A percentile compares a stretch with the other conserved stretches of the same genome.
These are phyloP conservation scores for Tenthredo distinguenda DNA, from an alignment of 2,888 invertebrate species.

Conservation along the genomic window DNA sequence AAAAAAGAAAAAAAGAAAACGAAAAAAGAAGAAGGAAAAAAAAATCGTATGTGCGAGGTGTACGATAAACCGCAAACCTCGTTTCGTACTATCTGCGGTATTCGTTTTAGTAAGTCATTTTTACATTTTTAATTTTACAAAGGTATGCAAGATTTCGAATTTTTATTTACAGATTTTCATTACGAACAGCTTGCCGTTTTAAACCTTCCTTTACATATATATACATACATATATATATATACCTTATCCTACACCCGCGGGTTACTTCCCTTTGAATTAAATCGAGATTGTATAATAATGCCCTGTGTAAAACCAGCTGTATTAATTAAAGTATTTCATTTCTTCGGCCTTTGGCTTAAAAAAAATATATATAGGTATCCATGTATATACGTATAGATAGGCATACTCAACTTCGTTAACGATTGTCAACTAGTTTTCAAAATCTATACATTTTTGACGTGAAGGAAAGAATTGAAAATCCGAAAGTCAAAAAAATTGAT, in stretches of 20 bases:
- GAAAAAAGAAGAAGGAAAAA: background rate
- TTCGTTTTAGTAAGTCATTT: background rate
- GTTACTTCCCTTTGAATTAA: slow-evolving; percentile 23
- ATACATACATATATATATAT: background rate
- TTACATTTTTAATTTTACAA: background rate
- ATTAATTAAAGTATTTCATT: slow-evolving; percentile 1
- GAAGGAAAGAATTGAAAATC: no score
- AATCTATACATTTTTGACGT: no score
- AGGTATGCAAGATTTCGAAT: background rate
- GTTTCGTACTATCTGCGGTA: background rate
- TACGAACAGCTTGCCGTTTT: slow-evolving; percentile 6
- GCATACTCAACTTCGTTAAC: no score
- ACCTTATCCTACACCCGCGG: background rate
- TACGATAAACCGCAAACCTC: background rate
- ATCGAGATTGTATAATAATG: slow-evolving; percentile 27
- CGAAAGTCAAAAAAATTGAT: background rate
- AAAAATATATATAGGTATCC: no score
- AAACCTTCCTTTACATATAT: background rate
- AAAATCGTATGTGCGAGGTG: background rate
- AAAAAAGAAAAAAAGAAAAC: background rate
- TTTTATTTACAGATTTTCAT: slow-evolving; percentile 16
- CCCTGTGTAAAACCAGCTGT: background rate
- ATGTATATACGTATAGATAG: no score
- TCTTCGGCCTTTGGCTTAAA: background rate
- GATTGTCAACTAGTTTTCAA: no score